Evolutionary conservation across 2,888 invertebrate genomes (phyloP), one percentile per base, ranked within the genome.

Genomic region (Pammene fasciana): DNA sequence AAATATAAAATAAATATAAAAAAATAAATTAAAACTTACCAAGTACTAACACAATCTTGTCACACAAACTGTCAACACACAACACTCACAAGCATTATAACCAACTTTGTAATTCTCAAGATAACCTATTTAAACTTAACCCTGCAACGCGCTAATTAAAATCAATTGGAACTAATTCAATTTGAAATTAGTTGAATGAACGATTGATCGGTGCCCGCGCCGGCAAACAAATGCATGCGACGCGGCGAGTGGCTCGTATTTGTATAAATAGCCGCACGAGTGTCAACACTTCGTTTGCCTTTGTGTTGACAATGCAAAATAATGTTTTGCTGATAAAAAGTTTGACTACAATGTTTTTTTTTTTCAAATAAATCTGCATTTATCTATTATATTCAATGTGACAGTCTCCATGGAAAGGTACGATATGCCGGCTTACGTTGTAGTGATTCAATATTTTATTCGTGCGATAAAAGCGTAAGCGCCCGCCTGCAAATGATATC

Each of bases 231-330:
- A 79, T 86, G 81, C 81, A 82, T 81, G 83, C 83, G 82, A 82
- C 76, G 72, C 75, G 52, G 71, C 62, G 81, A 81, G 80, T 80
- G 76, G 82, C 81, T 81, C 82, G 86, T 76, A 76, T 80, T 86
- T 84, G 85, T 89, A 89, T 89, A 86, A 88, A 89, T 88, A 89
- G 87, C 82, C 75, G 72, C 14, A 45, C 57, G 68, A 52, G 68
- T 54, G 60, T 59, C 46, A 65, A 68, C 64, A 54, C 57, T 68
- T 45, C n/a, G 4, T 10, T 56, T 57, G 41, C 38, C n/a, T 38
- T 34, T 16, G 11, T 7, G n/a, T 54, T 54, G 54, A 54, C 34
- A 54, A 2, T 34, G 34, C 54, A 8, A 34, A 26, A 14, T 11
- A 26, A 11, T 18, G 9, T 26, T 1, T 3, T 26, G 26, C 26